phyloP scores from a whole-genome alignment of 1,140 invertebrate genomes.

The Uloborus diversus region DNA sequence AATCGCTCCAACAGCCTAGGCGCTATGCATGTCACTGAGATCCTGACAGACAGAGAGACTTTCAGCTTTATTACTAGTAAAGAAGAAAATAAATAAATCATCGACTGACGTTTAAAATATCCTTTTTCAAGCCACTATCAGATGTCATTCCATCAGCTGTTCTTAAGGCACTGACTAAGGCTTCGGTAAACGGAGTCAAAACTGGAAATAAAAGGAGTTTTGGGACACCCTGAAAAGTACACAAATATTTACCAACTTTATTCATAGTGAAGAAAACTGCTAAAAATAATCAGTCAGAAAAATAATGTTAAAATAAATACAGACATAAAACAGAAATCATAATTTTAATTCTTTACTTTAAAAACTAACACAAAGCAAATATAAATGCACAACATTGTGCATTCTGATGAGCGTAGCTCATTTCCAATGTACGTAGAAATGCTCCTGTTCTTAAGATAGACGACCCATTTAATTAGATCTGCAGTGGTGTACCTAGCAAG shows the following conservation, averaged over 20 bases:
- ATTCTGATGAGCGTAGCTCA: no score
- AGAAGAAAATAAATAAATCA: no score
- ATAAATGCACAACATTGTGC: no score
- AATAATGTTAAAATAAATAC: not conserved
- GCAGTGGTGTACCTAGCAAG: no score
- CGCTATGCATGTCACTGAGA: no score
- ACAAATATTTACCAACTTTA: not conserved
- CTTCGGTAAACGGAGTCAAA: slow-evolving; percentile 76
- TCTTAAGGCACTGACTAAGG: slow-evolving; percentile 73
- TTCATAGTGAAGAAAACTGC: not conserved
- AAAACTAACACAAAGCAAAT: no score
- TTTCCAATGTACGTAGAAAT: no score
- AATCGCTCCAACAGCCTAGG: no score
- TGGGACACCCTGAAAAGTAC: slow-evolving; percentile 62
- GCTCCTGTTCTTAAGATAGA: no score
- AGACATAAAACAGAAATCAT: not conserved
- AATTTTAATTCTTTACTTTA: not conserved
- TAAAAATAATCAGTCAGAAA: not conserved
- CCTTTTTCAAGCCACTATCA: slow-evolving; percentile 77
- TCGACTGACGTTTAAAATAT: slow-evolving; percentile 75
- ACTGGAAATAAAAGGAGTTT: slow-evolving; percentile 74
- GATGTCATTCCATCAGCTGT: slow-evolving; percentile 71
- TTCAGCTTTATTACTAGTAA: no score
- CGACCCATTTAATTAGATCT: no score
- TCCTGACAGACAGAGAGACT: no score